Percentiles rank a stretch among this genome's conserved stretches.
phyloP scores from a whole-genome alignment of 2,113 vertebrate genomes.

The Alethe diademata region DNA sequence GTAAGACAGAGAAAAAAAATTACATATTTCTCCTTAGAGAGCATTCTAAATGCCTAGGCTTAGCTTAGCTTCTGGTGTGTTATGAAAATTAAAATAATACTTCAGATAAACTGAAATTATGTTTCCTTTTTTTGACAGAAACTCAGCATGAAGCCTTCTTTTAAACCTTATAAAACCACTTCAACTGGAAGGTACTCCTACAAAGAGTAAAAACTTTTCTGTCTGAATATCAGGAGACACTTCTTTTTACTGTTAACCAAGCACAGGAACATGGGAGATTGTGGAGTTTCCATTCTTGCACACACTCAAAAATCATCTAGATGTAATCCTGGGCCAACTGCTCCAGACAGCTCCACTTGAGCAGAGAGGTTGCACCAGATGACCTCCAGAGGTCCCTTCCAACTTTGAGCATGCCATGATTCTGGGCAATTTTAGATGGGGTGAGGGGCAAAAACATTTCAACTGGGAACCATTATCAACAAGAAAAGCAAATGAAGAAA shows the following conservation, averaged over 20 bases:
- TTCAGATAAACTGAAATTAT: background rate
- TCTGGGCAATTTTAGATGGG: background rate
- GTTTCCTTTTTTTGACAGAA: background rate
- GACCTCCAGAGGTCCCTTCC: background rate
- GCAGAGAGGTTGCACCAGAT: background rate
- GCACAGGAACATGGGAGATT: background rate
- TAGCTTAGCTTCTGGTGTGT: background rate
- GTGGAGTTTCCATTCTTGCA: background rate
- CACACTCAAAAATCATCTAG: background rate
- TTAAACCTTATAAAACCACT: background rate
- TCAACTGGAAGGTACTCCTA: background rate
- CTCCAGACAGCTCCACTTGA: background rate
- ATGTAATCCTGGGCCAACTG: background rate
- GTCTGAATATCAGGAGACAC: background rate
- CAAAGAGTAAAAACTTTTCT: background rate
- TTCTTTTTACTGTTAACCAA: background rate
- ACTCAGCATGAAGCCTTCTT: background rate
- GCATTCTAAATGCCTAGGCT: background rate
- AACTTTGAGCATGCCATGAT: background rate
- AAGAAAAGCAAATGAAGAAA: background rate
- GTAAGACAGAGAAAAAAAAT: background rate
- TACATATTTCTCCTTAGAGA: background rate
- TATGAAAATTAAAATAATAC: background rate
- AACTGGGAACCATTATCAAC: background rate
- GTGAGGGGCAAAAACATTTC: accelerated